Evolutionary conservation across 2,113 vertebrate species (phyloP).

Genomic region (Colinus virginianus): DNA sequence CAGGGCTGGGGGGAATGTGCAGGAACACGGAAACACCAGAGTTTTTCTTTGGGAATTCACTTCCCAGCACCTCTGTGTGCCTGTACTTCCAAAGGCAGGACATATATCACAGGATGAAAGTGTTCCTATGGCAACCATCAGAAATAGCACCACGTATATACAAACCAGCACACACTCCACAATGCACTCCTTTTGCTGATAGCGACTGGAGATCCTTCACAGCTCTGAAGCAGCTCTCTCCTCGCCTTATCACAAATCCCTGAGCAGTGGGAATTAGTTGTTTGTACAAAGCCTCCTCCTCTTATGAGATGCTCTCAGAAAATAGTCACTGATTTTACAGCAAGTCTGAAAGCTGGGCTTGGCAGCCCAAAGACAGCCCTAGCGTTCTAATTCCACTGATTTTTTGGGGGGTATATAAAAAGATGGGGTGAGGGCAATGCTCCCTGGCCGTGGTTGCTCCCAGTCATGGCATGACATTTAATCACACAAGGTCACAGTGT

Average conservation of each 20-base stretch:
- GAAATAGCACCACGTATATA: background rate
- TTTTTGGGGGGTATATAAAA: rapidly evolving
- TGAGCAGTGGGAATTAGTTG: background rate
- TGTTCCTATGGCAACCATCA: slow-evolving; percentile 30
- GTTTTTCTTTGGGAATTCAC: background rate
- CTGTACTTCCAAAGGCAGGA: background rate
- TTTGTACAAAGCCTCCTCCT: background rate
- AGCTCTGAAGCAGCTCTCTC: background rate
- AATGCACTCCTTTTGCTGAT: background rate
- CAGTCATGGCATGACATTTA: background rate
- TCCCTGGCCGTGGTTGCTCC: background rate
- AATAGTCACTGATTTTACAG: background rate
- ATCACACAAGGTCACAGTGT: background rate
- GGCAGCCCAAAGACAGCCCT: background rate
- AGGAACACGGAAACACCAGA: background rate
- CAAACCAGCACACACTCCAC: background rate
- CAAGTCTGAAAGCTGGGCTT: background rate
- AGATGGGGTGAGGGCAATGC: background rate
- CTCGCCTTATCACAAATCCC: background rate
- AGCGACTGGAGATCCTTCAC: background rate
- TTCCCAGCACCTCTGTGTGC: background rate
- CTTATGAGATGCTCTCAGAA: background rate
- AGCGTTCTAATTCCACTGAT: rapidly evolving
- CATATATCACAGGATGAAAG: background rate
- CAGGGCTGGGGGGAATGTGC: rapidly evolving